Percentiles rank a stretch among this genome's conserved stretches.
Conservation (phyloP, 53 echinoderm and acorn worm species). For the Patiria pectinifera region DNA sequence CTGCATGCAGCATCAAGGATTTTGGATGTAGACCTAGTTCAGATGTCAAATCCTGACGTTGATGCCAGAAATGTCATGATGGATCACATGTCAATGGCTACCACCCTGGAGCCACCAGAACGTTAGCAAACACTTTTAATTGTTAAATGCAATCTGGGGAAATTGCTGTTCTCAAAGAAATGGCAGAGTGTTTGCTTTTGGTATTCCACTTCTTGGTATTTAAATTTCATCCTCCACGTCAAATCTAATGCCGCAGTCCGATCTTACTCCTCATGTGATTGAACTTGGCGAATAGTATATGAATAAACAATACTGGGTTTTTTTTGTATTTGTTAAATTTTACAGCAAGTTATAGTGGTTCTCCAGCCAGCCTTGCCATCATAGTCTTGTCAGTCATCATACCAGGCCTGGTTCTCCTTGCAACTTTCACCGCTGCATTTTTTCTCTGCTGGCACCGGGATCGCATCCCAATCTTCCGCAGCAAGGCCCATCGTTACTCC, state of each 20-base stretch:
- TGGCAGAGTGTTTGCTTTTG: too few relatives aligned
- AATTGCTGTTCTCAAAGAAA: too few relatives aligned
- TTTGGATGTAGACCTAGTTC: too few relatives aligned
- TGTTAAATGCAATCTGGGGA: neutral
- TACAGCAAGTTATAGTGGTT: neutral
- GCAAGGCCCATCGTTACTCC: constrained; percentile 31
- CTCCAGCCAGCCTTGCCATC: constrained; percentile 24
- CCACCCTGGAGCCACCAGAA: neutral
- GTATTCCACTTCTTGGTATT: too few relatives aligned
- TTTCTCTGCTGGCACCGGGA: constrained; percentile 78
- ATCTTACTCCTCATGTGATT: too few relatives aligned
- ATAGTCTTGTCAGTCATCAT: constrained; percentile 73
- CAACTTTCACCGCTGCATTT: constrained; percentile 50
- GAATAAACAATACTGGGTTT: too few relatives aligned
- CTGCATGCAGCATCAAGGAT: too few relatives aligned
- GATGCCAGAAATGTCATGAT: neutral
- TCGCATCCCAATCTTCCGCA: constrained; percentile 79
- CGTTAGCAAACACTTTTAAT: neutral
- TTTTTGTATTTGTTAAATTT: too few relatives aligned
- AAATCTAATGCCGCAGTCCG: too few relatives aligned
- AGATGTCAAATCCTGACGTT: too few relatives aligned
- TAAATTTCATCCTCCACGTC: too few relatives aligned
- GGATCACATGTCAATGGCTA: neutral
- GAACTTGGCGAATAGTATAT: too few relatives aligned
- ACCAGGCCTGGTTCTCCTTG: constrained; percentile 74